phyloP scores from a whole-genome alignment of 2,797 vertebrate genomes.

The Sarcoramphus papa region DNA sequence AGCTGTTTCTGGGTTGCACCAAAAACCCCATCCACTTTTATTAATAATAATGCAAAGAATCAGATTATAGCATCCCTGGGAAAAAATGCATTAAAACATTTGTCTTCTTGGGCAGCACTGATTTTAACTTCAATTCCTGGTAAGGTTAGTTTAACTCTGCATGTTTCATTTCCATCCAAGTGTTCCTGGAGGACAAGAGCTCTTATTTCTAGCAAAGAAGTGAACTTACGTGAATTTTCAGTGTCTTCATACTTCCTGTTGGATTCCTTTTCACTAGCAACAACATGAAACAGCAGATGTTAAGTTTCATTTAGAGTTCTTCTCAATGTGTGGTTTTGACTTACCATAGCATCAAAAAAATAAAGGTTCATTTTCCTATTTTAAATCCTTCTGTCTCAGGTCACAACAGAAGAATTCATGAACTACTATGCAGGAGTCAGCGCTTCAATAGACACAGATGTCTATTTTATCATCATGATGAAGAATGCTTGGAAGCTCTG shows the following conservation, averaged over 20 bases:
- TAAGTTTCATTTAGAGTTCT: background rate
- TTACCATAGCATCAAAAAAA: background rate
- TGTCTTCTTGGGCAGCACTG: background rate
- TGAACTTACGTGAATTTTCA: background rate
- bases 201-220: background rate
- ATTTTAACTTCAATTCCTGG: background rate
- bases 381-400: constrained; percentile 72
- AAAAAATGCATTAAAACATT: background rate
- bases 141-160: background rate
- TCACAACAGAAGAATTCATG: constrained; percentile 84
- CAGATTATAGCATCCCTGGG: background rate
- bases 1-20: background rate
- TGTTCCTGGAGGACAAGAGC: background rate
- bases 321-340: background rate
- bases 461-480: constrained; percentile 83
- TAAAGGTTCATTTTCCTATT: constrained; percentile 13
- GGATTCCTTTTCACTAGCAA: background rate
- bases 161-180: background rate
- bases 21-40: background rate
- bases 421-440: constrained; percentile 88
- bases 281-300: background rate
- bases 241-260: background rate
- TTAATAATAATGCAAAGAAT: background rate
- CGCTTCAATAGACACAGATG: constrained; percentile 82
- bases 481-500: constrained; percentile 82